These are phyloP conservation scores for Hoplias malabaricus DNA, from an alignment of 2,113 vertebrate species.

Conservation along the genomic window DNA sequence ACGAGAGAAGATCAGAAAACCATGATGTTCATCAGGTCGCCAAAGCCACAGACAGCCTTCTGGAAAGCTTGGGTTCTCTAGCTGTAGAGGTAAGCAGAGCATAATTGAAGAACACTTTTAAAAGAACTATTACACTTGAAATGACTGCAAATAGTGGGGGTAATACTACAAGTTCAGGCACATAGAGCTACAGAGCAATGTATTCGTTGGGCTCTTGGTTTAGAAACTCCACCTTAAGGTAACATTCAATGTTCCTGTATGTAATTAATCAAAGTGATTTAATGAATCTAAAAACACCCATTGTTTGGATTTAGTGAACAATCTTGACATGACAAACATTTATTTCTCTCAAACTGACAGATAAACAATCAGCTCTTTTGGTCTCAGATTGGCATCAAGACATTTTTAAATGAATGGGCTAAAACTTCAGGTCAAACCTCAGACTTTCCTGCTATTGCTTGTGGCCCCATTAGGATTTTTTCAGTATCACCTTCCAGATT, in stretches of 20 bases:
- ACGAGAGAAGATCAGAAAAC: conserved; percentile 68
- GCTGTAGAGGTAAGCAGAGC: conserved; percentile 78
- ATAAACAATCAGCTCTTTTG: conserved; percentile 13
- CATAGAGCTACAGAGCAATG: neutral
- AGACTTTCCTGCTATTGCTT: conserved; percentile 25
- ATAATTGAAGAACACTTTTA: neutral
- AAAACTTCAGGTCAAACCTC: neutral
- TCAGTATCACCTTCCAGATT: neutral
- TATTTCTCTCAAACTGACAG: neutral
- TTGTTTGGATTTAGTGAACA: neutral
- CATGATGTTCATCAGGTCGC: conserved; percentile 70
- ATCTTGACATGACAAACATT: neutral
- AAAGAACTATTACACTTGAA: neutral
- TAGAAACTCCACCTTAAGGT: neutral
- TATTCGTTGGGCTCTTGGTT: neutral
- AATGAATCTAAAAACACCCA: neutral
- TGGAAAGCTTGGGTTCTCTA: conserved; percentile 75
- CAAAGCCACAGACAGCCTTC: conserved; percentile 75
- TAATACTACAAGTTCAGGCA: neutral
- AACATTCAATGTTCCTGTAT: neutral
- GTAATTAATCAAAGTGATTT: neutral
- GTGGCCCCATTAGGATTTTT: neutral
- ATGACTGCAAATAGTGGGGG: neutral
- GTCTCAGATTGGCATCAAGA: neutral
- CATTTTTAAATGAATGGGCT: conserved; percentile 6